Base-by-base conservation (phyloP, 2,888 invertebrate species). In the Drosophila sordidula region DNA sequence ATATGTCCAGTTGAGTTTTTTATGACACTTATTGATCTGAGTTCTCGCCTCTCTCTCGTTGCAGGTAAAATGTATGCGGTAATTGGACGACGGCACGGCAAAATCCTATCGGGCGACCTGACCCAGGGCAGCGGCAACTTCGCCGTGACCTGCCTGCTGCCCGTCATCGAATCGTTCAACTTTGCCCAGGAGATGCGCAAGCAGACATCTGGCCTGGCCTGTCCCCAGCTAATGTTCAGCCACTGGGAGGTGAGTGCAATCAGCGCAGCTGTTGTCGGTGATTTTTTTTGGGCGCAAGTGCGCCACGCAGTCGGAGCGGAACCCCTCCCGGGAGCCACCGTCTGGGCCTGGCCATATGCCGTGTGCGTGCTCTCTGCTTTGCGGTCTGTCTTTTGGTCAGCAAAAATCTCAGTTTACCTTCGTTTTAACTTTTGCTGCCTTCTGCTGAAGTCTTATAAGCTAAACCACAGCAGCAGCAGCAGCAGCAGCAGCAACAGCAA, bases 131-230 rank as follows among this genome's bases (percentile, higher is more conserved):
- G 98, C 44, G 96, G 97, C 51, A 95, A 96, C 69, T 99, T 99
- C 93, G 94, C 95, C 69, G 97, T 99, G 29, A 94, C 95, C 65
- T 98, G 99, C 2, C 94, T 96, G 72, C 93, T 99, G 89, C 99
- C 99, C 0, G 98, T 99, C 26, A 95, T 98, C 5, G 99, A 99
- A 93, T 99, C 99, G 92, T 98, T 98, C 93, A 96, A 96, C 83
- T 97, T 99, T 92, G 97, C 98, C 4, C 95, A 97, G 69, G 98
- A 99, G 92, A 95, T 99, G 80, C 95, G 99, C 64, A 98, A 97
- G 83, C 96, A 97, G 92, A 99, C 99, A 22, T 98, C 98, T 64
- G 99, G 99, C 9, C 94, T 98, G 75, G 99, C 99, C 8, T 96
- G 96, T 91, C 99, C 99, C 0, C 98, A 98, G 92, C 94, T 99